Conservation (phyloP, 2,888 invertebrate genomes). For the Nycteola revayana region DNA sequence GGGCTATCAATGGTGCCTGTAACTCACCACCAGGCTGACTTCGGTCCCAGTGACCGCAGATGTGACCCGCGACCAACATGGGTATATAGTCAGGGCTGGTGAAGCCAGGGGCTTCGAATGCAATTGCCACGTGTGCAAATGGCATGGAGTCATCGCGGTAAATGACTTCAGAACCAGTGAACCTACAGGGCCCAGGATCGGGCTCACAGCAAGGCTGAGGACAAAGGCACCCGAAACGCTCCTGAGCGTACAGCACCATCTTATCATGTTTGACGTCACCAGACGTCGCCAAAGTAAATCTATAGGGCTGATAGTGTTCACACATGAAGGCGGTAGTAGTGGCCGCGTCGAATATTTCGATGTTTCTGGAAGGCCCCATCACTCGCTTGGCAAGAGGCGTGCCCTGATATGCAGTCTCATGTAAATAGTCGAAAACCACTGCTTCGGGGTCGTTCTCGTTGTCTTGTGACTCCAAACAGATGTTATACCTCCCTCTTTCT, state of each 20-base stretch:
- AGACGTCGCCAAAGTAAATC: slow-evolving; percentile 87
- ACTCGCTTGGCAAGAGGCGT: slow-evolving; percentile 62
- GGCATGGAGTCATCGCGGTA: slow-evolving; percentile 65
- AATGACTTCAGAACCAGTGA: slow-evolving; percentile 38
- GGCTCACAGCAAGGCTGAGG: slow-evolving; percentile 18
- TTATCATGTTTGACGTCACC: slow-evolving; percentile 86
- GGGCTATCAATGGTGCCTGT: slow-evolving; percentile 49
- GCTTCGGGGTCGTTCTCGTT: slow-evolving; percentile 54
- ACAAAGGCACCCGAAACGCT: slow-evolving; percentile 70
- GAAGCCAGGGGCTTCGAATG: slow-evolving; percentile 68
- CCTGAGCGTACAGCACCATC: slow-evolving; percentile 81
- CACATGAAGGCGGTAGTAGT: slow-evolving; percentile 40
- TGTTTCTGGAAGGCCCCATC: slow-evolving; percentile 87
- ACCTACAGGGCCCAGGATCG: slow-evolving; percentile 38
- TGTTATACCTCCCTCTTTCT: slow-evolving; percentile 41
- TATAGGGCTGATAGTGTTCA: slow-evolving; percentile 60
- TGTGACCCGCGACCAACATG: slow-evolving; percentile 52
- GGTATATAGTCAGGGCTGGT: slow-evolving; percentile 49
- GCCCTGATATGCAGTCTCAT: slow-evolving; percentile 72
- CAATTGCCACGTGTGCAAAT: slow-evolving; percentile 64
- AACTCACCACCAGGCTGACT: slow-evolving; percentile 46
- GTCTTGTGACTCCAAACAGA: slow-evolving; percentile 53
- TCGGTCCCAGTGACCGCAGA: slow-evolving; percentile 65
- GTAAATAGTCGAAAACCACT: slow-evolving; percentile 70
- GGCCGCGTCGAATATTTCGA: slow-evolving; percentile 66